Evolutionary conservation across 2,888 invertebrate species (phyloP).

Genomic region (Diarsia rubi): DNA sequence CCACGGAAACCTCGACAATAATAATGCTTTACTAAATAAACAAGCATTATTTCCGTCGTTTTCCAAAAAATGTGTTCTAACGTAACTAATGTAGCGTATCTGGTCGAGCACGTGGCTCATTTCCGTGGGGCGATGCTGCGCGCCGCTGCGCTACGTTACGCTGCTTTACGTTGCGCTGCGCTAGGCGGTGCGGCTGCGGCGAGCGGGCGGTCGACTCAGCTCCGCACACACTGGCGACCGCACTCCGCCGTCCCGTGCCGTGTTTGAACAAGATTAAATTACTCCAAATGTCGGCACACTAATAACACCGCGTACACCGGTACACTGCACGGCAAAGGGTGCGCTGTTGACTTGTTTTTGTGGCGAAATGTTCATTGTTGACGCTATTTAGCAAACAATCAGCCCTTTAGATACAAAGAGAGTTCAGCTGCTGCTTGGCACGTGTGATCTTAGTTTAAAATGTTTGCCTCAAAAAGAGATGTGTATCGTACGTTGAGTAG

Average conservation of each 20-base stretch:
- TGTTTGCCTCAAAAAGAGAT: slow-evolving; percentile 17
- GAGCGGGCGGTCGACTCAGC: slow-evolving; percentile 46
- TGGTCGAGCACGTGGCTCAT: slow-evolving; percentile 57
- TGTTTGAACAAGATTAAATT: slow-evolving; percentile 83
- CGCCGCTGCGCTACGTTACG: slow-evolving; percentile 25
- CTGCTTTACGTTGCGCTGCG: slow-evolving; percentile 32
- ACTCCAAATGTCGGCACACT: slow-evolving; percentile 77
- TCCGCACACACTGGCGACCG: slow-evolving; percentile 64
- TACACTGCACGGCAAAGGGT: slow-evolving; percentile 67
- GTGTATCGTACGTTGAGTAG: not conserved
- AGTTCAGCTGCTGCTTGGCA: slow-evolving; percentile 36
- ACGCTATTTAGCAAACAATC: slow-evolving; percentile 69
- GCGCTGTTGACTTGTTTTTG: slow-evolving; percentile 69
- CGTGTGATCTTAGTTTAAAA: slow-evolving; percentile 55
- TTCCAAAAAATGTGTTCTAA: slow-evolving; percentile 65
- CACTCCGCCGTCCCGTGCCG: slow-evolving; percentile 58
- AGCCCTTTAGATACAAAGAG: slow-evolving; percentile 60
- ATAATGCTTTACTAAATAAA: slow-evolving; percentile 68
- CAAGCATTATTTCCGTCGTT: slow-evolving; percentile 67
- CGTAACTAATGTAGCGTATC: slow-evolving; percentile 71
- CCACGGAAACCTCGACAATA: slow-evolving; percentile 61
- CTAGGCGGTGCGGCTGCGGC: slow-evolving; percentile 43
- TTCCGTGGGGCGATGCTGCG: slow-evolving; percentile 32
- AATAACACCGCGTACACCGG: slow-evolving; percentile 68
- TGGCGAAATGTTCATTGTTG: slow-evolving; percentile 67